Conservation (phyloP, 2,888 invertebrate species). For the Scrobipalpa costella region DNA sequence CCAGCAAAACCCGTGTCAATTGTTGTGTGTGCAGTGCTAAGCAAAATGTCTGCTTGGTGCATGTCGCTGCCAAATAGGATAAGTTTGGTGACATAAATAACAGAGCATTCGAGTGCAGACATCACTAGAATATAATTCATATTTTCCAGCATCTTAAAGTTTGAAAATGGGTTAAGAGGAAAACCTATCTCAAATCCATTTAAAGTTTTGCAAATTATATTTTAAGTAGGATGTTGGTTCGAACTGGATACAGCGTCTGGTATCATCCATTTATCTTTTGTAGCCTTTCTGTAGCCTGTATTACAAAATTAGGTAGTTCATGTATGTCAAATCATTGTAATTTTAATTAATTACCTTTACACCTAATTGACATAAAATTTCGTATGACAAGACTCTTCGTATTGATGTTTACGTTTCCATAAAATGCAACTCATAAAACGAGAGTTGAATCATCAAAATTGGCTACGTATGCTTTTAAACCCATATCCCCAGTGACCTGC, state of each 20-base stretch:
- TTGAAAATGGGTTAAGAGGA: no score
- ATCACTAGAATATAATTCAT: no score
- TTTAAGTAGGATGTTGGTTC: no score
- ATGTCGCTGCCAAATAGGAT: conserved; percentile 99
- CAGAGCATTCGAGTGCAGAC: background rate
- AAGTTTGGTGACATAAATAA: conserved; percentile 33
- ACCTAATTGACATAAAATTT: background rate
- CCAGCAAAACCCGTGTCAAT: background rate
- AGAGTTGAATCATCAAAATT: conserved; percentile 1
- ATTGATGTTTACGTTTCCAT: background rate
- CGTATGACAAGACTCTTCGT: background rate
- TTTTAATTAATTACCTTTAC: no score
- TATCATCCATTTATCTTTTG: no score
- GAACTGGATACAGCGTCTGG: no score
- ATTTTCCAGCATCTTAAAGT: background rate
- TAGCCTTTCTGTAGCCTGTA: no score
- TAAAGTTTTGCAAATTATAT: no score
- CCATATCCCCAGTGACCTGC: background rate
- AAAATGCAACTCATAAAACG: background rate
- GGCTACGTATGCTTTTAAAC: background rate
- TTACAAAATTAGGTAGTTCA: no score
- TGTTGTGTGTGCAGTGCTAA: conserved; percentile 90
- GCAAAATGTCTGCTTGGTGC: conserved; percentile 98
- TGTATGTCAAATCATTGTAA: no score
- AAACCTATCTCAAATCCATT: no score